These are phyloP conservation scores for Cinara cedri DNA, from an alignment of 2,888 invertebrate species.

Conservation along the genomic window DNA sequence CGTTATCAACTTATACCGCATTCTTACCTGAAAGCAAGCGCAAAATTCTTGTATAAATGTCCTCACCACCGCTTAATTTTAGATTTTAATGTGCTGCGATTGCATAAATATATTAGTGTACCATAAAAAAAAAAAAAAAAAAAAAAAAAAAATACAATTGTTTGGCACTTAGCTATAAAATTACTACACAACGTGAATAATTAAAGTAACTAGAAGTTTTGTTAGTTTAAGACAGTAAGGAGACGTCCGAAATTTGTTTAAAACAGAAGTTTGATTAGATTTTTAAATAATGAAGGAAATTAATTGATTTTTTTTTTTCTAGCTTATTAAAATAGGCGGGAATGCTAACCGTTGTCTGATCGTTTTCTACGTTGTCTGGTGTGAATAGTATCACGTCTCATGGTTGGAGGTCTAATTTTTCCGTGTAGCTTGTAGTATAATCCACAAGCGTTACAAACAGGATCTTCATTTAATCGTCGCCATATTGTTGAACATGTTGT, in stretches of 20 bases:
- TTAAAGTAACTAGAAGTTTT: constrained; percentile 53
- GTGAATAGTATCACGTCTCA: constrained; percentile 95
- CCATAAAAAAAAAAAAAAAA: constrained; percentile 40
- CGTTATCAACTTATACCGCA: constrained; percentile 35
- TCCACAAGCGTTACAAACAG: constrained; percentile 98
- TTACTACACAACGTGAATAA: constrained; percentile 50
- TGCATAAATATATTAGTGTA: constrained; percentile 56
- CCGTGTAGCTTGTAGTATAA: constrained; percentile 96
- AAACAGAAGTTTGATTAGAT: constrained; percentile 38
- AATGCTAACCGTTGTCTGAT: constrained; percentile 56
- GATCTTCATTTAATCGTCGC: constrained; percentile 95
- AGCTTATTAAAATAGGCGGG: constrained; percentile 36
- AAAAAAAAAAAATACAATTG: constrained; percentile 35
- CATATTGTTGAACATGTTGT: constrained; percentile 96
- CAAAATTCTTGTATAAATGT: constrained; percentile 48
- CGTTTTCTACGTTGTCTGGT: constrained; percentile 74
- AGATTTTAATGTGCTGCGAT: constrained; percentile 56
- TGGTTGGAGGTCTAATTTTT: constrained; percentile 88
- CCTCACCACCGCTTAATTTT: constrained; percentile 50
- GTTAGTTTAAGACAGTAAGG: constrained; percentile 54
- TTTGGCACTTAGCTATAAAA: constrained; percentile 53
- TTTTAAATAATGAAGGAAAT: constrained; percentile 36
- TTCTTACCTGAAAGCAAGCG: constrained; percentile 52
- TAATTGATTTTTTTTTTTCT: constrained; percentile 27
- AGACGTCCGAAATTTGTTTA: constrained; percentile 44